Percentiles rank a stretch among this genome's conserved stretches.
phyloP scores from a whole-genome alignment of 2,797 vertebrate genomes.

The Selene dorsalis region DNA sequence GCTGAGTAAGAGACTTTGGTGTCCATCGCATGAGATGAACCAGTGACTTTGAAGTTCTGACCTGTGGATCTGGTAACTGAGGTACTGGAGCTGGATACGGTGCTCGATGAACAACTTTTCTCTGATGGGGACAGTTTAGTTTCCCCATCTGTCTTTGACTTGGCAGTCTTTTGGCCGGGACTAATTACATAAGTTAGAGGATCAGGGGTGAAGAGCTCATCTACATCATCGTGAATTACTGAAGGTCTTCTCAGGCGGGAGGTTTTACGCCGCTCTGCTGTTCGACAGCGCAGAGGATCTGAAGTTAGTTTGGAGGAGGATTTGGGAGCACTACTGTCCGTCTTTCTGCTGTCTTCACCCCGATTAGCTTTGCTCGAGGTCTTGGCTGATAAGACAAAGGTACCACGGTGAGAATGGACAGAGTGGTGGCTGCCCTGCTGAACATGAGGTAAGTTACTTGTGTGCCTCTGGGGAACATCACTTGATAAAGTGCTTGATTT shows the following conservation, averaged over 20 bases:
- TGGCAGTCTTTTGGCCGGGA: constrained; percentile 37
- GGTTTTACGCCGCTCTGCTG: constrained; percentile 44
- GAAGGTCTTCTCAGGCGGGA: constrained; percentile 21
- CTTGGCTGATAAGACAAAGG: constrained; percentile 25
- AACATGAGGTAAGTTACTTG: constrained; percentile 13
- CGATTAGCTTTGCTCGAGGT: constrained; percentile 5
- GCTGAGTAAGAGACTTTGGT: not conserved
- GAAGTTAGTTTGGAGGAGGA: constrained; percentile 33
- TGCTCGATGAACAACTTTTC: constrained; percentile 21
- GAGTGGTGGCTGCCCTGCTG: constrained; percentile 1
- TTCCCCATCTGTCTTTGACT: constrained; percentile 30
- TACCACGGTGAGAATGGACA: constrained; percentile 1
- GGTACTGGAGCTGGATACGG: constrained; percentile 4
- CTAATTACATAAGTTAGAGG: constrained; percentile 50
- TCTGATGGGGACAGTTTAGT: constrained; percentile 22
- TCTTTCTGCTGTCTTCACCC: constrained; percentile 38
- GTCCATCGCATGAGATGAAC: not conserved
- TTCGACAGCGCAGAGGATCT: constrained; percentile 10
- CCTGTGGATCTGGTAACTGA: constrained; percentile 10
- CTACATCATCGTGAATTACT: constrained; percentile 29
- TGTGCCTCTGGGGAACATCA: constrained; percentile 18
- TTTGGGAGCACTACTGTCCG: constrained; percentile 20
- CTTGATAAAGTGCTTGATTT: constrained; percentile 20
- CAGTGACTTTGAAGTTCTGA: constrained; percentile 3
- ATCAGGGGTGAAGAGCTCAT: constrained; percentile 76